phyloP scores from a whole-genome alignment of 2,113 vertebrate species.

The Todiramphus saurophagus region DNA sequence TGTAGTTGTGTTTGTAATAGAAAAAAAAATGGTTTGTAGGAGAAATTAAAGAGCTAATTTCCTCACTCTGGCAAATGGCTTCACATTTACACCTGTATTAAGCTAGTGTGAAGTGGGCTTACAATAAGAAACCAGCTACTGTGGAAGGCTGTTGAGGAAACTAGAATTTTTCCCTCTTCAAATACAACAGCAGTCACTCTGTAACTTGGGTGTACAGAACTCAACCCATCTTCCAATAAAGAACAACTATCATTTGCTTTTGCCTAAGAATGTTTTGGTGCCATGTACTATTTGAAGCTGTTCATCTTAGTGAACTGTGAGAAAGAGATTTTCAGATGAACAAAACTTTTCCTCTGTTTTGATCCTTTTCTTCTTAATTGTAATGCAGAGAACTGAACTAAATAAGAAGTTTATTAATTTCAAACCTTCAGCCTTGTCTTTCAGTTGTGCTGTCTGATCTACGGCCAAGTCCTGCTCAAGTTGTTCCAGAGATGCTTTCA shows the following conservation, averaged over 20 bases:
- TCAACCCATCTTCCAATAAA: not conserved
- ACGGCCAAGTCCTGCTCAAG: not conserved
- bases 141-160: not conserved
- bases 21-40: not conserved
- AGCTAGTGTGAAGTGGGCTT: not conserved
- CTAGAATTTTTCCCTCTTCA: not conserved
- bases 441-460: not conserved
- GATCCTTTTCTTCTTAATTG: not conserved
- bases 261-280: not conserved
- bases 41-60: not conserved
- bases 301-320: not conserved
- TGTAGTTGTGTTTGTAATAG: not conserved
- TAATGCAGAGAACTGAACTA: not conserved
- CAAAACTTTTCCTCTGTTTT: not conserved
- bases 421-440: not conserved
- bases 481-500: not conserved
- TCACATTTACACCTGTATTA: not conserved
- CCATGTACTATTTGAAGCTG: not conserved
- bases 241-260: not conserved
- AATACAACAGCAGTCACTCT: not conserved
- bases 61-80: not conserved
- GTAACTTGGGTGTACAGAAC: not conserved
- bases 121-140: not conserved
- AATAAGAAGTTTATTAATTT: not conserved
- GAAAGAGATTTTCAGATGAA: not conserved